Percentiles rank a stretch among this genome's conserved stretches.
Conservation (phyloP, 2,797 vertebrate species). For the Thunnus albacares region DNA sequence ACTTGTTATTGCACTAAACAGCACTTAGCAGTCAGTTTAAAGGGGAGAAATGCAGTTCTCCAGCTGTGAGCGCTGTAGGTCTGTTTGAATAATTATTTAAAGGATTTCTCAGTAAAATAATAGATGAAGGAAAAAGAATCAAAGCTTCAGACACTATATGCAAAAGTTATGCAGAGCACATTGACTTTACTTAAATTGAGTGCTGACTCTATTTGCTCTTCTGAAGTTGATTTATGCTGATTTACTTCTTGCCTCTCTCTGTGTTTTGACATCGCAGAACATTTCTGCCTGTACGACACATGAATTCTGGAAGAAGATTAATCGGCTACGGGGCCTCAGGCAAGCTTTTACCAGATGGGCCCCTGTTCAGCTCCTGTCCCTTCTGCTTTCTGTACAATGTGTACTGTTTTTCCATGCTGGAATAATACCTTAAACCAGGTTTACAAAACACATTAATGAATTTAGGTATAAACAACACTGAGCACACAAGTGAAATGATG, state of each 20-base stretch:
- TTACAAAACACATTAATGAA: too few relatives aligned
- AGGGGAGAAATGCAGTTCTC: not conserved
- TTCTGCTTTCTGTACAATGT: not conserved
- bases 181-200: not conserved
- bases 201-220: not conserved
- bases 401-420: not conserved
- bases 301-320: not conserved
- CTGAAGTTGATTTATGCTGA: not conserved
- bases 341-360: not conserved
- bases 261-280: not conserved
- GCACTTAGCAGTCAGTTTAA: conserved; percentile 3
- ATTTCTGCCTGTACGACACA: not conserved
- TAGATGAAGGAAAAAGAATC: not conserved
- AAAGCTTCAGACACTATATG: not conserved
- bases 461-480: not conserved
- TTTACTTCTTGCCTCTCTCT: not conserved
- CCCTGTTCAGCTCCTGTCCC: conserved; percentile 2
- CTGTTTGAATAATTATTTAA: not conserved
- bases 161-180: not conserved
- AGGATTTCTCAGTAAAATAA: not conserved
- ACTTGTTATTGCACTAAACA: conserved; percentile 35
- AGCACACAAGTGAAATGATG: too few relatives aligned
- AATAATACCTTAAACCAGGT: not conserved
- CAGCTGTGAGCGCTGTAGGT: conserved; percentile 22
- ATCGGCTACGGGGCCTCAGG: not conserved